Evolutionary conservation across 2,797 vertebrate genomes (phyloP), one percentile per base, ranked within the genome.

Genomic region (Hyperoplus immaculatus): DNA sequence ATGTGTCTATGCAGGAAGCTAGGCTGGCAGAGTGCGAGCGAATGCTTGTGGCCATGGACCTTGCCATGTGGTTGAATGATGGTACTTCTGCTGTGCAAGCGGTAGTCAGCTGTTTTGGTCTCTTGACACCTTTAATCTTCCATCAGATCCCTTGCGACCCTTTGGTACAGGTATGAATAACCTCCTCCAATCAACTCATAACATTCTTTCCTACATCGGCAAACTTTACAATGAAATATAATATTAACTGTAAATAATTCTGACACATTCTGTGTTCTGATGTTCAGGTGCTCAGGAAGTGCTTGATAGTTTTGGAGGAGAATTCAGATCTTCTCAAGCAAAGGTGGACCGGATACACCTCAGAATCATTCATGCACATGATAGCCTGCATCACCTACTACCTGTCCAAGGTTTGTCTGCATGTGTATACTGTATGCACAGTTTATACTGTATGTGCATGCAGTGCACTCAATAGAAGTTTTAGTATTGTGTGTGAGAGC

Each of bases 101-200:
- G 83, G 95, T 96, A 78, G 95, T 96, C 60, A 94, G 90, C 41
- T 99, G 97, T 84, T 99, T 98, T 0, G 95, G 96, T 45, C 96
- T 99, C 64, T 93, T 99, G 42, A 93, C 93, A 67, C 97, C 98
- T 29, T 80, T 99, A 51, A 96, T 99, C 85, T 99, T 96, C 87
- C 95, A 98, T 93, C 97, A 96, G 88, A 95, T 99, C 70, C 78
- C 89, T 71, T 95, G 95, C 70, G 86, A 96, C 16, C 91, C 94
- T 53, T 92, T 95, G 41, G 88, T 97, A 72, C 94, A 99, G 97
- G 98, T 99, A 84, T 54, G 62, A 13, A 62, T 72, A 55, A 53
- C 18, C 4, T 21, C 4, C 7, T 55, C 8, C 5, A 16, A 45
- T n/a, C 2, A 54, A 43, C 4, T 65, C 7, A 56, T 39, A 16